Evolutionary conservation across 2,888 invertebrate species (phyloP).

Genomic region (Apodemia hepburni): DNA sequence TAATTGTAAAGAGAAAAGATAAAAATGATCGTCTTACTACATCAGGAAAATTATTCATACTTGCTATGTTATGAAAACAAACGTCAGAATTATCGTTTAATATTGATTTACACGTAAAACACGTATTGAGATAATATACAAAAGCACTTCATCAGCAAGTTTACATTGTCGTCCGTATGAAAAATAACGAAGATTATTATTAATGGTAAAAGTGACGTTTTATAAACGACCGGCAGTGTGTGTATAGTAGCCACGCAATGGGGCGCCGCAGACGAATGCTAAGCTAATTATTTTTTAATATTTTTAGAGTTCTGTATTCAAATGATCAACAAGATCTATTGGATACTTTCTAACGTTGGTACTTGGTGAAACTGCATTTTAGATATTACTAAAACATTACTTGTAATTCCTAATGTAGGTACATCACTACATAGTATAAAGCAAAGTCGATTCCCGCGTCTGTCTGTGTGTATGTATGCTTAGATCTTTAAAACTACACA

Average conservation of each 20-base stretch:
- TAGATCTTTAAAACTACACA: too few species aligned
- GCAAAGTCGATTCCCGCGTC: too few species aligned
- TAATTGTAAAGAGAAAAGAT: too few species aligned
- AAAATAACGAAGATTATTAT: constrained; percentile 70
- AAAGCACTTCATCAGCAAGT: constrained; percentile 44
- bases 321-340: background rate
- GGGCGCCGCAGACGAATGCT: constrained; percentile 43
- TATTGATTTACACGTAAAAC: constrained; percentile 17
- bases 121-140: constrained; percentile 24
- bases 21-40: too few species aligned
- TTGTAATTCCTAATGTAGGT: too few species aligned
- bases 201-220: constrained; percentile 73
- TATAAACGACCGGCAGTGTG: constrained; percentile 63
- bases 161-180: constrained; percentile 65
- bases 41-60: too few species aligned
- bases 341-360: too few species aligned
- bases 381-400: too few species aligned
- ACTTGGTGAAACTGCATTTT: too few species aligned
- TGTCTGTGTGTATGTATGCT: too few species aligned
- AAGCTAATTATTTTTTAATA: background rate
- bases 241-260: constrained; percentile 66
- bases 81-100: background rate
- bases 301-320: background rate
- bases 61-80: too few species aligned
- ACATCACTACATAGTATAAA: too few species aligned